Percentiles rank a stretch among this genome's conserved stretches.
phyloP scores from a whole-genome alignment of 35 echinoderm and acorn worm species.

The Stichopus chloronotus region DNA sequence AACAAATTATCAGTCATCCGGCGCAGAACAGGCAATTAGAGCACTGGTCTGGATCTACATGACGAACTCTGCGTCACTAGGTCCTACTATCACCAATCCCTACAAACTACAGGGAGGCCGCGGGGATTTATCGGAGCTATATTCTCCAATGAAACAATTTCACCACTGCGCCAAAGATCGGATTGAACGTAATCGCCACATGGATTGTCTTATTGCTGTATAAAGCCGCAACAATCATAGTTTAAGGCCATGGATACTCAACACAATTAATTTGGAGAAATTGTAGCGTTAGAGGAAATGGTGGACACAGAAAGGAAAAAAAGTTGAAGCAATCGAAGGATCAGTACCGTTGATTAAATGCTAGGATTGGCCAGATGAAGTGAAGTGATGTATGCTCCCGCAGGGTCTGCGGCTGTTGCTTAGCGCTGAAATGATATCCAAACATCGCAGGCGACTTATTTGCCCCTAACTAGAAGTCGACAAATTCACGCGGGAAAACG shows the following conservation, averaged over 20 bases:
- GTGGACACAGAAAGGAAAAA: slow-evolving; percentile 21
- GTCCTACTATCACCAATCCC: slow-evolving; percentile 18
- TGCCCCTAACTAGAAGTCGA: slow-evolving; percentile 40
- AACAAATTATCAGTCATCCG: slow-evolving; percentile 40
- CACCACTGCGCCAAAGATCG: slow-evolving; percentile 35
- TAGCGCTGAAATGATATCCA: slow-evolving; percentile 51
- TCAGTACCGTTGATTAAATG: slow-evolving; percentile 47
- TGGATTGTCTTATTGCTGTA: slow-evolving; percentile 50
- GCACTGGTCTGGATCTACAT: slow-evolving; percentile 2
- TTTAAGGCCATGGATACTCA: slow-evolving; percentile 53
- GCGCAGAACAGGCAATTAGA: slow-evolving; percentile 34
- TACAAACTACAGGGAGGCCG: neutral
- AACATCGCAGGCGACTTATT: slow-evolving; percentile 46
- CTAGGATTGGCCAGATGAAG: slow-evolving; percentile 44
- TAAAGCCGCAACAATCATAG: slow-evolving; percentile 50
- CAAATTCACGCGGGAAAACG: slow-evolving; percentile 43
- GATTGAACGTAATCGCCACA: slow-evolving; percentile 41
- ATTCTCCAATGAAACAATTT: slow-evolving; percentile 33
- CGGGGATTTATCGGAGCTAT: slow-evolving; percentile 41
- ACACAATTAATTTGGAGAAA: slow-evolving; percentile 55
- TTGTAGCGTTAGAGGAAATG: slow-evolving; percentile 49
- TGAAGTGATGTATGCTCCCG: slow-evolving; percentile 39
- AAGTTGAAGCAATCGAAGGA: slow-evolving; percentile 36
- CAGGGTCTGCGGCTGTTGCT: slow-evolving; percentile 43
- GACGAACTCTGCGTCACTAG: slow-evolving; percentile 45